phyloP scores from a whole-genome alignment of 2,888 invertebrate species.

The Linyphia triangularis region DNA sequence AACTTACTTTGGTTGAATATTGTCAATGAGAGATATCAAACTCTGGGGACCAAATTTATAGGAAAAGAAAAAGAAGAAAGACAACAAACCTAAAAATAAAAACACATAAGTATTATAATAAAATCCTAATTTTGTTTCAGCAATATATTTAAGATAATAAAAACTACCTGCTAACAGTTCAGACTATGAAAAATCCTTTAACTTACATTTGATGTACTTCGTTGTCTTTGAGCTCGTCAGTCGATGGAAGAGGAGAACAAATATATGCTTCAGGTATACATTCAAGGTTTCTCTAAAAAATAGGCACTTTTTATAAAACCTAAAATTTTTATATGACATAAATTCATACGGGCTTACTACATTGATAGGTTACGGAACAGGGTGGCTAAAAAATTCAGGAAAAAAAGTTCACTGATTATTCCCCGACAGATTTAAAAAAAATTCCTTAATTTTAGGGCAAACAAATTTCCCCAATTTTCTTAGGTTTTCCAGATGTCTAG shows the following conservation, averaged over 20 bases:
- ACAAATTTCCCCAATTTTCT: no score
- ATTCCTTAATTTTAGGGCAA: no score
- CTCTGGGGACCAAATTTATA: conserved; percentile 88
- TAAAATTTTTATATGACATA: no score
- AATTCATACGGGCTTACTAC: no score
- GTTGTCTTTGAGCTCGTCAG: conserved; percentile 95
- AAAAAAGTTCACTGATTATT: no score
- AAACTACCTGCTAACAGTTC: no score
- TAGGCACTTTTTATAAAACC: no score
- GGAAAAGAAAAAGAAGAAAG: conserved; percentile 86
- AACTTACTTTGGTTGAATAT: conserved; percentile 89
- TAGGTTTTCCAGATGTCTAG: no score
- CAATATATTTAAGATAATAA: no score
- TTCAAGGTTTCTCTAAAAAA: conserved; percentile 85
- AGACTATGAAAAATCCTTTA: neutral
- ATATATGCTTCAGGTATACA: conserved; percentile 91
- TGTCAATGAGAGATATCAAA: conserved; percentile 89
- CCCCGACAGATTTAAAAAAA: no score
- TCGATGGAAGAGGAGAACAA: conserved; percentile 94
- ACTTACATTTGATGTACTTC: conserved; percentile 89
- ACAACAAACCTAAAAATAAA: conserved; percentile 78
- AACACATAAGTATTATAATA: conserved; percentile 85
- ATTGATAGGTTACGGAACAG: no score
- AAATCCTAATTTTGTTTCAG: neutral
- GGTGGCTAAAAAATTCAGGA: no score